Conservation (phyloP, 1,140 invertebrate genomes). For the Temnothorax curvispinosus region DNA sequence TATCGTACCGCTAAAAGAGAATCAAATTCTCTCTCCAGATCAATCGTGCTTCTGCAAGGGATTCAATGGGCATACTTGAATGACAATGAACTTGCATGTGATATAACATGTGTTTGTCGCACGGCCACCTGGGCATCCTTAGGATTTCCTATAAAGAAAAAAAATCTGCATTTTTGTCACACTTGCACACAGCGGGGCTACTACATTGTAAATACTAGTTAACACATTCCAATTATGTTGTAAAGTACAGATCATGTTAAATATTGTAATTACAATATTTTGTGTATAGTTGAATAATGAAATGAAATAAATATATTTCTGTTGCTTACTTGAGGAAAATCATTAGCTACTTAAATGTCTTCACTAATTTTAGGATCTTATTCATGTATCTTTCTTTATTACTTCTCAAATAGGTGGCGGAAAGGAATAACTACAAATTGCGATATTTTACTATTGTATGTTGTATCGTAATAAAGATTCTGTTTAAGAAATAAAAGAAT, state of each 20-base stretch:
- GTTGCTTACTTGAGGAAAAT: slow-evolving; percentile 83
- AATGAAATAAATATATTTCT: slow-evolving; percentile 85
- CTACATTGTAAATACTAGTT: slow-evolving; percentile 85
- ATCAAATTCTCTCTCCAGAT: slow-evolving; percentile 71
- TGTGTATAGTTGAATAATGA: slow-evolving; percentile 83
- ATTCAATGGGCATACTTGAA: slow-evolving; percentile 85
- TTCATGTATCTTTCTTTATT: slow-evolving; percentile 77
- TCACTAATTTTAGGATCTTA: slow-evolving; percentile 79
- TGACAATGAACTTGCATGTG: slow-evolving; percentile 82
- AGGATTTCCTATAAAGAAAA: slow-evolving; percentile 77
- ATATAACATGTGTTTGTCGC: slow-evolving; percentile 77
- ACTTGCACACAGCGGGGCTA: slow-evolving; percentile 85
- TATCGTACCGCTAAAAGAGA: slow-evolving; percentile 68
- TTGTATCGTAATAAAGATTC: slow-evolving; percentile 81
- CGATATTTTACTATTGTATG: slow-evolving; percentile 82
- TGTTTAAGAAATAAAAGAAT: slow-evolving; percentile 81
- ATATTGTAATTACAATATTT: slow-evolving; percentile 85
- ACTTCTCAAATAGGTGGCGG: slow-evolving; percentile 80
- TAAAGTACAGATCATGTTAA: slow-evolving; percentile 84
- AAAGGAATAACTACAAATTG: slow-evolving; percentile 79
- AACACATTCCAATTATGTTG: slow-evolving; percentile 85
- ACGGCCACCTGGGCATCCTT: slow-evolving; percentile 79
- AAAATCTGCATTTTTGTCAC: slow-evolving; percentile 80
- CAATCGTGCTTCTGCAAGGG: slow-evolving; percentile 83
- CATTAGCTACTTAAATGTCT: slow-evolving; percentile 84